These are phyloP conservation scores for Cavia porcellus DNA, from an alignment of 2,113 vertebrate species.

Conservation along the genomic window DNA sequence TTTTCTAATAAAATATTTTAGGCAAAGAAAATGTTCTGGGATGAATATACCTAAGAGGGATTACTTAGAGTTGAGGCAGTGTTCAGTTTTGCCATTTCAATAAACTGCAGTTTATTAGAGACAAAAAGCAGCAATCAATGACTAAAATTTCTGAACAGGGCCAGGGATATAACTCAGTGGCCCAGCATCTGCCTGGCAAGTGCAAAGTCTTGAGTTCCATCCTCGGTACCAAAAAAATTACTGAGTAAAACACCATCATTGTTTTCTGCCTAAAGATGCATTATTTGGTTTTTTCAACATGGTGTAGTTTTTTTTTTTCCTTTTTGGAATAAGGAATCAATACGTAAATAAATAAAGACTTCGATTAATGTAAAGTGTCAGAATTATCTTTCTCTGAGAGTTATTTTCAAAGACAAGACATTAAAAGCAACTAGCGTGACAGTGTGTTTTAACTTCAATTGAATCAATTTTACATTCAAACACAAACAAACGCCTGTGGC, in stretches of 20 bases:
- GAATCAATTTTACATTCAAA: background rate
- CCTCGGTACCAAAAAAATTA: no score
- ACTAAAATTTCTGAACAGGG: background rate
- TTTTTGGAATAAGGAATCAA: constrained; percentile 8
- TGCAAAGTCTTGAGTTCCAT: no score
- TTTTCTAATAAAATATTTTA: background rate
- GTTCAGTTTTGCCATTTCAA: background rate
- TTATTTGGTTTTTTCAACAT: background rate
- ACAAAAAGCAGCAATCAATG: background rate
- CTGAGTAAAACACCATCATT: background rate
- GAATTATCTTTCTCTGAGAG: background rate
- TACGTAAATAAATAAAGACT: background rate
- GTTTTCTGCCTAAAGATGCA: background rate
- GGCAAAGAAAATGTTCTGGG: background rate
- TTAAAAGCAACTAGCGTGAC: background rate
- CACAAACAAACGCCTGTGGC: background rate
- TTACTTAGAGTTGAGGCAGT: background rate
- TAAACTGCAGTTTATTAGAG: background rate
- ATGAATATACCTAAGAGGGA: background rate
- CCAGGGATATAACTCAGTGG: no score
- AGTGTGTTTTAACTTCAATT: background rate
- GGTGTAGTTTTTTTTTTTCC: background rate
- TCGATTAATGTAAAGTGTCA: background rate
- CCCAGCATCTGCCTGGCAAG: no score
- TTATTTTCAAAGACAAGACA: background rate